Base-by-base conservation (phyloP, 1,140 invertebrate species). In the Prorops nasuta region DNA sequence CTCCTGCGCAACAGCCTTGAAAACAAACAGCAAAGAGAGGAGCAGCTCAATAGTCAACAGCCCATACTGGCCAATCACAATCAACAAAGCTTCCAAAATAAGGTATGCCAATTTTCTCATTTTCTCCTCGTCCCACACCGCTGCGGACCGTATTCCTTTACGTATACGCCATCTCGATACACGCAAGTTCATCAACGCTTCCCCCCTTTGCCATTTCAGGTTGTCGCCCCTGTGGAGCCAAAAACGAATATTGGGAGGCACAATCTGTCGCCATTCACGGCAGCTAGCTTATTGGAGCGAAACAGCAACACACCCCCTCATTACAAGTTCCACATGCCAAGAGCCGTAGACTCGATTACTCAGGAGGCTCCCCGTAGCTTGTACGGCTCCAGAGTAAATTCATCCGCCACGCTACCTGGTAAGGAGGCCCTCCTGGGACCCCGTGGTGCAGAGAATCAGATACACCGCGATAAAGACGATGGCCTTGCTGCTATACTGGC, bases 1-100 rank as follows among this genome's bases (percentile, higher is more conserved):
- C 79, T 87, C 45, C 63, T 89, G 32, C 77, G 86, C 55, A 86
- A 83, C 53, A 88, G 82, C 64, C 71, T 88, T 50, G 86, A 88
- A 71, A 84, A 80, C 22, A 86, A 85, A 66, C 83, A 81, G 48
- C 80, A 78, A 43, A 71, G 77, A 37, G 83, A 85, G 42, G 72
- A 76, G 19, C 71, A 73, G 39, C 40, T 71, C 17, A 71, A 73
- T 35, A 71, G 58, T n/a, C 71, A 72, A n/a, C 73, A 74, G 40
- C 66, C 70, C 2, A 70, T 67, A 4, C 18, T 73, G 14, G 61
- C 59, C 3, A 74, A 74, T 54, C 69, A 73, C 7, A 71, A 47
- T 49, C 72, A 74, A 20, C 69, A 72, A 45, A 72, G 67, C 36
- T 74, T 70, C 42, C 69, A 73, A 22, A 72, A 75, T 49, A 74